Evolutionary conservation across 2,888 invertebrate species (phyloP).

Genomic region (Tachina grossa): DNA sequence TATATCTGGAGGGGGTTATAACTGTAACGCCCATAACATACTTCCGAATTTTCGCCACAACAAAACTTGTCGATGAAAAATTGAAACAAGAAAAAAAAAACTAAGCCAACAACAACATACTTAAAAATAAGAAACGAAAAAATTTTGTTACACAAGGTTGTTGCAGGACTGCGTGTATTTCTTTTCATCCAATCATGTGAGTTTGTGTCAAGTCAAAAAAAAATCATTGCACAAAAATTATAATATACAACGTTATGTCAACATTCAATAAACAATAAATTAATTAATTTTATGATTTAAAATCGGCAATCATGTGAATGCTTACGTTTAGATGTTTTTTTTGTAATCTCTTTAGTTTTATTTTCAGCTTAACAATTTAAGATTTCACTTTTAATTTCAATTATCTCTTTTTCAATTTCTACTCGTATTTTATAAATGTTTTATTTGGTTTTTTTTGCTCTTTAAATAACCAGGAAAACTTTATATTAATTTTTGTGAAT

Average conservation of each 20-base stretch:
- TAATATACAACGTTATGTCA: conserved; percentile 69
- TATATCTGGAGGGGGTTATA: conserved; percentile 67
- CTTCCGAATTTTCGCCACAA: conserved; percentile 69
- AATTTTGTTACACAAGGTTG: conserved; percentile 50
- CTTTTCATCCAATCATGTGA: neutral
- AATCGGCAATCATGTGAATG: conserved; percentile 50
- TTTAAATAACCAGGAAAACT: conserved; percentile 55
- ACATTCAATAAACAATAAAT: conserved; percentile 71
- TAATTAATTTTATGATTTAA: conserved; percentile 69
- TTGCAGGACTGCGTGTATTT: neutral
- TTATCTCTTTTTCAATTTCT: conserved; percentile 40
- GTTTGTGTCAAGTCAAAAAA: neutral
- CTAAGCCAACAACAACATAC: neutral
- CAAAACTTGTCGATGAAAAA: conserved; percentile 49
- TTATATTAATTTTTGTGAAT: conserved; percentile 24
- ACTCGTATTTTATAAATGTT: neutral
- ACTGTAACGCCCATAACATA: conserved; percentile 71
- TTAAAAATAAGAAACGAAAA: neutral
- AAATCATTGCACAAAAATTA: conserved; percentile 41
- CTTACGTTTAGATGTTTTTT: conserved; percentile 10
- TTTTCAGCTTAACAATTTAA: conserved; percentile 48
- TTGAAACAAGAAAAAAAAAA: neutral
- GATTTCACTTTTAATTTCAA: conserved; percentile 71
- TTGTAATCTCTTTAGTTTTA: neutral
- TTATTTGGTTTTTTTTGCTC: neutral